Base-by-base conservation (phyloP, 2,113 vertebrate species). In the Rafetus swinhoei region DNA sequence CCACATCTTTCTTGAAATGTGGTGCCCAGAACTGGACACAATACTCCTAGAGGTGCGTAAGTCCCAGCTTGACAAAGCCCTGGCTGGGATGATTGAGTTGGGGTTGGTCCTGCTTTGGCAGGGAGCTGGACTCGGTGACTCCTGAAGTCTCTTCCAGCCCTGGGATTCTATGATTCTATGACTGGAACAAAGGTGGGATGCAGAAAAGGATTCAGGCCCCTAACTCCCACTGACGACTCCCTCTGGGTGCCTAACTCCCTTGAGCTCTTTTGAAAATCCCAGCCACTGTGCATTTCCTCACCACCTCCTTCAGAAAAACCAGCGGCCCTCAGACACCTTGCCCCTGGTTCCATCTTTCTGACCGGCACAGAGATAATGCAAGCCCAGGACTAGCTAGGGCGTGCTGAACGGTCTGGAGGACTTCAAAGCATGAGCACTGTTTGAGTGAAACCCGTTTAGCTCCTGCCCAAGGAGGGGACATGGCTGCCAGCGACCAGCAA, bases 341-440 rank as follows among this genome's bases (percentile, higher is more conserved):
- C n/a, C 29, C 53, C 9, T 7, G 2, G 16, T 35, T 0, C 0
- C n/a, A 3, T 4, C 7, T 29, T 29, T 53, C 52, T 50, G 39
- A 35, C 74, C 84, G 0, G 0, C 4, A 53, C 11, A 19, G 14
- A 55, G 55, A 50, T 52, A 39, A 93, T 1, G 9, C 19, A 3
- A 92, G 25, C 77, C 69, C 92, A 90, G 79, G 45, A 45, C 21
- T 54, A 52, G 82, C 21, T 65, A 84, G 90, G 50, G 22, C 13
- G 4, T 25, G 69, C 76, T 81, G 60, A 81, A 29, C 8, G 45
- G 11, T 32, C 24, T 82, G 59, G 60, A 87, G 22, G 55, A 18
- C 91, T 85, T 52, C 55, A 6, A 24, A 88, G 82, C 0, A 13
- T 39, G 9, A 22, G 1, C 7, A 56, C 84, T n/a, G 57, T 39